Evolutionary conservation across 2,888 invertebrate genomes (phyloP), one percentile per base, ranked within the genome.

Genomic region (Mesorhabditis belari): DNA sequence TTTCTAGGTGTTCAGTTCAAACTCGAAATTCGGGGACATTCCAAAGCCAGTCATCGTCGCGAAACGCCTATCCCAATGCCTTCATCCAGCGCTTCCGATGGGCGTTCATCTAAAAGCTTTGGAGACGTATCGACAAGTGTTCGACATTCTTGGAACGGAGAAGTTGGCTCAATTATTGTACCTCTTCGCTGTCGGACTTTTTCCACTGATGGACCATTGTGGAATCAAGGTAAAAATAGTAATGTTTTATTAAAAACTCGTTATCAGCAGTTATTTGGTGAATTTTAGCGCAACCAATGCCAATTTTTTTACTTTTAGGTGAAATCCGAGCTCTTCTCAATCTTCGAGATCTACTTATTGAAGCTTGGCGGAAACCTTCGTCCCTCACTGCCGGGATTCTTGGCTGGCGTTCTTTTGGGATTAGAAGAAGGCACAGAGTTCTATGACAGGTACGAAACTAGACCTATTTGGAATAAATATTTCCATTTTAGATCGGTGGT

Each of bases 81-180:
- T 92, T 86, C 92, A 93, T 84, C 92, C 92, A 35, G 90, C 90
- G 21, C 84, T 92, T 69, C 92, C 92, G 24, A 89, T 90, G 59
- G 92, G 92, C 35, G 92, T 92, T 26, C 92, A 92, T 83, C 83
- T 92, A 65, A 92, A 91, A 83, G 91, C 91, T 24, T 83, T 92
- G 70, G 92, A 92, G 84, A 90, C 91, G 0, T 92, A 92, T 82
- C 90, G 90, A 80, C 88, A 90, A 70, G 90, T 92, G 81, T 92
- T 92, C 84, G 88, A 88, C 81, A 89, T 89, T 77, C 90, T 92
- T 83, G 91, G 91, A 63, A 88, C 89, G 9, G 64, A 74, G n/a
- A 69, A 66, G 19, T 63, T 80, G 21, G 67, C 77, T 3, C 68
- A 67, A 51, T 64, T 67, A 25, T 63, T 80, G n/a, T 77, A 78